Evolutionary conservation across 2,797 vertebrate genomes (phyloP), one percentile per base, ranked within the genome.

Genomic region (Myioborus melanocephalus): DNA sequence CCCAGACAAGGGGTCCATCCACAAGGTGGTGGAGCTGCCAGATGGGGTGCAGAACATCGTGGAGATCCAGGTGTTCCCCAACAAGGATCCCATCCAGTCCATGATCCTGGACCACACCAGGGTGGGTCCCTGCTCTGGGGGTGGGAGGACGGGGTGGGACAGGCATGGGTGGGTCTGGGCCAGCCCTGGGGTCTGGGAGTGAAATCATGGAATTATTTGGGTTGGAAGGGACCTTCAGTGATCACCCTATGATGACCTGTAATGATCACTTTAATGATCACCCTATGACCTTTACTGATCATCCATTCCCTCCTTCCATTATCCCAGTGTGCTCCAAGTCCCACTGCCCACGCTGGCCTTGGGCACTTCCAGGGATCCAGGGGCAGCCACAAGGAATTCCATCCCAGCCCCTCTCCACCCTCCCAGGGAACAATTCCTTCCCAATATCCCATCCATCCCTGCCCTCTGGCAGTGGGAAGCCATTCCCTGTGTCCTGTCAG

Each of bases 1-100:
- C 76, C 35, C 53, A 98, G 98, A 98, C 94, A 98, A 92, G 60
- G 98, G 98, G 20, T 98, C 97, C 82, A 96, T 98, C 85, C 98
- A 98, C 93, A 98, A 98, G 90, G 94, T 98, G 3, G 95, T 97
- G 37, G 96, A 97, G 79, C 78, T 97, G 3, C 92, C 72, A 0
- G 84, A 91, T 0, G 94, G 93, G 0, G 88, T 93, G 90, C 97
- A 97, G 81, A 98, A 98, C 83, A 65, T 98, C 86, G 47, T 98
- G 96, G 98, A 98, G 94, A 96, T 98, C 86, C 97, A 98, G 80
- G 97, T 97, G 53, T 98, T 98, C 87, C 90, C 52, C 0, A 34
- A 50, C 34, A 91, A 83, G 72, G 95, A 97, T 2, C n/a, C 84
- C 1, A 97, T 98, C 91, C 97, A 95, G 41, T 69, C 96, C 87